phyloP scores from a whole-genome alignment of 2,113 vertebrate genomes.

The Rhinoderma darwinii region DNA sequence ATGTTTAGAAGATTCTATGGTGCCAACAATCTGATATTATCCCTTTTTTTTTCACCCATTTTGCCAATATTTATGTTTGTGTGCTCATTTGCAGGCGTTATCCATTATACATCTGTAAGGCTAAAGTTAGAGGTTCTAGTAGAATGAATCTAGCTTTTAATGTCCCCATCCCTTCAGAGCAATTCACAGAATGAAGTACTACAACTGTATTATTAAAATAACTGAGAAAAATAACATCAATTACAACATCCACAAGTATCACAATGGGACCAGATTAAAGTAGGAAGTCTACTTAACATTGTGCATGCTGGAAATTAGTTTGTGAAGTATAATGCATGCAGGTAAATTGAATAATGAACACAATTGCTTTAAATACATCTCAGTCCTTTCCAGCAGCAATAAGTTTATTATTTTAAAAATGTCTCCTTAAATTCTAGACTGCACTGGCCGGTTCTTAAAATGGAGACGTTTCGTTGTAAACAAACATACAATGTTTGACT shows the following conservation, averaged over 20 bases:
- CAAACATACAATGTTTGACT: conserved; percentile 65
- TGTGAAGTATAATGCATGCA: conserved; percentile 74
- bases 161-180: conserved; percentile 27
- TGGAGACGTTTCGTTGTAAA: conserved; percentile 61
- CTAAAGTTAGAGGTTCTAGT: conserved; percentile 61
- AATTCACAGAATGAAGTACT: conserved; percentile 10
- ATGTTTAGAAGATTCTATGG: conserved; percentile 72
- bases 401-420: conserved; percentile 73
- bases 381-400: conserved; percentile 78
- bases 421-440: conserved; percentile 66
- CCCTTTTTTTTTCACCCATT: conserved; percentile 70
- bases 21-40: conserved; percentile 74
- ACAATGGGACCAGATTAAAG: conserved; percentile 68
- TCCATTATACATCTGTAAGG: conserved; percentile 60
- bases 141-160: conserved; percentile 55
- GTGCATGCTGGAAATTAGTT: conserved; percentile 72
- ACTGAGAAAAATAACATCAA: conserved; percentile 45
- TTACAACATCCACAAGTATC: conserved; percentile 63
- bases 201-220: conserved; percentile 18
- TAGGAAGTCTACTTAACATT: conserved; percentile 66
- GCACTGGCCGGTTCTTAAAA: conserved; percentile 70
- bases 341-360: conserved; percentile 68
- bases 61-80: conserved; percentile 67
- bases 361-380: conserved; percentile 72
- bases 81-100: conserved; percentile 55